phyloP scores from a whole-genome alignment of 2,797 vertebrate species.

The Brotula barbata region DNA sequence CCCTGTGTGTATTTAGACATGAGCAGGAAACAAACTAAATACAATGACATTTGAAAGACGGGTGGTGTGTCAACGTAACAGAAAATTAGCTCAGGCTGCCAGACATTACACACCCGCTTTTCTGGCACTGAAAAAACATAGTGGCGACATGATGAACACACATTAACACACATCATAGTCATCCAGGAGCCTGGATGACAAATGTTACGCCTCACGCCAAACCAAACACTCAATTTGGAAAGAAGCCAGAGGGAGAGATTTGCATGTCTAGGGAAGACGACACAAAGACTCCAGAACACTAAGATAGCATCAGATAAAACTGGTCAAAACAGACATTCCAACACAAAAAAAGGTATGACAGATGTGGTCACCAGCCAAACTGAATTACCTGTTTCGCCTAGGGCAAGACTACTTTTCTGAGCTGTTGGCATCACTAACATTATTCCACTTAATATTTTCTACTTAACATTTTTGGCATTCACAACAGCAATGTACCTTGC shows the following conservation, averaged over 20 bases:
- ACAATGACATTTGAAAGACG: constrained; percentile 11
- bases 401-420: not conserved
- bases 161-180: too few species aligned
- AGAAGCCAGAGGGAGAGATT: not conserved
- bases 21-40: constrained; percentile 23
- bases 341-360: constrained; percentile 9
- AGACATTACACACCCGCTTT: too few species aligned
- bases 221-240: not conserved
- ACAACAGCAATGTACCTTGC: too few species aligned
- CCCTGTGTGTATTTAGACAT: not conserved
- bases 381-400: not conserved
- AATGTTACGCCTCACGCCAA: too few species aligned
- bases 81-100: not conserved
- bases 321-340: not conserved
- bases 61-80: not conserved
- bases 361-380: not conserved
- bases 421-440: too few species aligned
- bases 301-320: constrained; percentile 8
- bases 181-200: too few species aligned
- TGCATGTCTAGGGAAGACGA: not conserved
- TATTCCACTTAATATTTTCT: too few species aligned
- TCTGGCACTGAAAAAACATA: too few species aligned
- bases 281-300: not conserved
- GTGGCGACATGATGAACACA: not conserved
- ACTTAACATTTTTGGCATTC: too few species aligned